These are phyloP conservation scores for Diplodus puntazzo DNA, from an alignment of 2,797 vertebrate genomes.

Conservation along the genomic window DNA sequence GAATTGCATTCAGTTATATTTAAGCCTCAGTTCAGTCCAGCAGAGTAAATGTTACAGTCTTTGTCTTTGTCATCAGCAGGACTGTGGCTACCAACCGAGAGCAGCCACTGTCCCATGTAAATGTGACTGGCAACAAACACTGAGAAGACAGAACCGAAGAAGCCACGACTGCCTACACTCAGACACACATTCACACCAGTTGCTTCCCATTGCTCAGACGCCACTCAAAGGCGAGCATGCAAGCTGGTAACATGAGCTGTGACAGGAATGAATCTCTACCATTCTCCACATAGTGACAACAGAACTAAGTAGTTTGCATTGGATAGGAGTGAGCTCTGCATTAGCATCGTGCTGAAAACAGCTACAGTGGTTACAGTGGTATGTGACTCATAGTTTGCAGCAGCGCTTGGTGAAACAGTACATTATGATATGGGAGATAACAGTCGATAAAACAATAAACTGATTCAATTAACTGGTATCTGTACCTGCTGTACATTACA, in stretches of 20 bases:
- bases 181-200: slow-evolving; percentile 23
- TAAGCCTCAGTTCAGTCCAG: slow-evolving; percentile 7
- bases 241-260: slow-evolving; percentile 59
- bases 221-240: slow-evolving; percentile 43
- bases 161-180: slow-evolving; percentile 9
- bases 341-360: slow-evolving; percentile 37
- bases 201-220: slow-evolving; percentile 70
- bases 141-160: slow-evolving; percentile 9
- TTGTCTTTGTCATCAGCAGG: slow-evolving; percentile 25
- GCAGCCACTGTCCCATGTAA: not conserved
- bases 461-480: not conserved
- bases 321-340: slow-evolving; percentile 9
- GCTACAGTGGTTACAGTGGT: not conserved
- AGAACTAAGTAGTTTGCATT: slow-evolving; percentile 21
- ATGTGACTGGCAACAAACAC: slow-evolving; percentile 16
- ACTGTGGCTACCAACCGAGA: not conserved
- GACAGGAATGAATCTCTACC: slow-evolving; percentile 27
- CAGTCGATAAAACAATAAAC: not conserved
- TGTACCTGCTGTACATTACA: not conserved
- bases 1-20: slow-evolving; percentile 7
- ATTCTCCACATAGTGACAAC: slow-evolving; percentile 45
- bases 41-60: not conserved
- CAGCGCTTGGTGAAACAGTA: not conserved
- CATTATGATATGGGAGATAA: not conserved
- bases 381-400: not conserved